Evolutionary conservation across 2,888 invertebrate genomes (phyloP).

Genomic region (Aplocera efformata): DNA sequence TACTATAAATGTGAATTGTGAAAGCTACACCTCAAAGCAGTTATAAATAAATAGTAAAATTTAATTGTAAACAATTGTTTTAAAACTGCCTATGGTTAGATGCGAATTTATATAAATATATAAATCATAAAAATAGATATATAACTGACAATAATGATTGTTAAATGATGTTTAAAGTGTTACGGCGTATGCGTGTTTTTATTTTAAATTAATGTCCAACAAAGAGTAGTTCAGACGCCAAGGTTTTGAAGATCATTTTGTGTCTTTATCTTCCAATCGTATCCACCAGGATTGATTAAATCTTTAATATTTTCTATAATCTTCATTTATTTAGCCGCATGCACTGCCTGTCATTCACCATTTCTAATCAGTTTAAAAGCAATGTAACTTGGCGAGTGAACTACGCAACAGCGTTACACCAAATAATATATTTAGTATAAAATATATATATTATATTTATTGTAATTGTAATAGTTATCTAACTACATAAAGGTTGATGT

Average conservation of each 20-base stretch:
- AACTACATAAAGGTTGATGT: constrained; percentile 65
- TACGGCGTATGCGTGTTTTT: constrained; percentile 71
- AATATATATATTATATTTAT: constrained; percentile 35
- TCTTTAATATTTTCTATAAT: too few relatives aligned
- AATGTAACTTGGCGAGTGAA: constrained; percentile 61
- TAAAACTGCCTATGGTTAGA: constrained; percentile 78
- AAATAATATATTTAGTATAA: constrained; percentile 43
- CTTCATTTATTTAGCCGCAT: too few relatives aligned
- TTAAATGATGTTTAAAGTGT: constrained; percentile 80
- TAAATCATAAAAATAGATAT: constrained; percentile 75
- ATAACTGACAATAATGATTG: constrained; percentile 81
- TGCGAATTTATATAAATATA: constrained; percentile 79
- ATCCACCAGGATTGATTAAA: too few relatives aligned
- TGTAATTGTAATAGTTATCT: constrained; percentile 52
- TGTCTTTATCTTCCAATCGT: not conserved
- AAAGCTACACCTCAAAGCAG: constrained; percentile 48
- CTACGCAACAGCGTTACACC: constrained; percentile 61
- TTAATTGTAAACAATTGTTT: constrained; percentile 69
- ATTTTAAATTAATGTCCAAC: constrained; percentile 59
- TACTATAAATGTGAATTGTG: too few relatives aligned
- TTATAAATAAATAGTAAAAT: constrained; percentile 56
- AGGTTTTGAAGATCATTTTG: constrained; percentile 20
- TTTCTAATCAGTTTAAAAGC: not conserved
- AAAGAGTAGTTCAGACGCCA: constrained; percentile 61
- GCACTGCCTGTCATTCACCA: too few relatives aligned